phyloP scores from a whole-genome alignment of 2,888 invertebrate species.

The Caradrina clavipalpis region DNA sequence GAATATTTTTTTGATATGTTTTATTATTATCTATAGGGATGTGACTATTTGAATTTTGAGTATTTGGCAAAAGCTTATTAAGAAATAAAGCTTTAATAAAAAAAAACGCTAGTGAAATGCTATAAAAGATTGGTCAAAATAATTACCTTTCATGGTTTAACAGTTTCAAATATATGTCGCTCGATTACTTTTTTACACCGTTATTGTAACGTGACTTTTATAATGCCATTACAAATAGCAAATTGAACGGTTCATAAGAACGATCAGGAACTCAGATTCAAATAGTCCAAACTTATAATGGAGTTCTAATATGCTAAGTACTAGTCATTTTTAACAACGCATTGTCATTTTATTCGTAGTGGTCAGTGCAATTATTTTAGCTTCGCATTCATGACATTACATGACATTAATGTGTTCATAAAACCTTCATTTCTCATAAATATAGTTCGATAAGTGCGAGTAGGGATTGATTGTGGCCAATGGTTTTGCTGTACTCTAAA shows the following conservation, averaged over 20 bases:
- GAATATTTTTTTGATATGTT: constrained; percentile 46
- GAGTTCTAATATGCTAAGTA: constrained; percentile 66
- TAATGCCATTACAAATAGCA: background rate
- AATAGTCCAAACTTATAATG: constrained; percentile 45
- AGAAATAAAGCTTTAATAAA: background rate
- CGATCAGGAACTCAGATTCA: constrained; percentile 27
- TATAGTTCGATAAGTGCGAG: constrained; percentile 39
- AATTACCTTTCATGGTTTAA: background rate
- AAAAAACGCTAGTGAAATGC: background rate
- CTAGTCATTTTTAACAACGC: constrained; percentile 83
- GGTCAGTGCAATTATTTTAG: constrained; percentile 69
- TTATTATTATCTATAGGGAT: constrained; percentile 38
- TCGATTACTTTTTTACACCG: background rate
- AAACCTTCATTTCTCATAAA: constrained; percentile 40
- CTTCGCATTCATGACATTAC: constrained; percentile 57
- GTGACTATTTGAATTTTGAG: constrained; percentile 51
- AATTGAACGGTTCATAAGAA: background rate
- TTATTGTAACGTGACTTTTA: background rate
- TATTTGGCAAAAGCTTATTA: background rate
- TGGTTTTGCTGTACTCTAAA: constrained; percentile 29
- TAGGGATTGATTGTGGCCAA: constrained; percentile 24
- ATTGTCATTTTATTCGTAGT: constrained; percentile 62
- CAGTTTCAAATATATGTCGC: background rate
- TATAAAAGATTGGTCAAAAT: background rate
- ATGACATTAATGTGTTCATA: constrained; percentile 56